Conservation (phyloP, 2,113 vertebrate species). For the Tenrec ecaudatus region DNA sequence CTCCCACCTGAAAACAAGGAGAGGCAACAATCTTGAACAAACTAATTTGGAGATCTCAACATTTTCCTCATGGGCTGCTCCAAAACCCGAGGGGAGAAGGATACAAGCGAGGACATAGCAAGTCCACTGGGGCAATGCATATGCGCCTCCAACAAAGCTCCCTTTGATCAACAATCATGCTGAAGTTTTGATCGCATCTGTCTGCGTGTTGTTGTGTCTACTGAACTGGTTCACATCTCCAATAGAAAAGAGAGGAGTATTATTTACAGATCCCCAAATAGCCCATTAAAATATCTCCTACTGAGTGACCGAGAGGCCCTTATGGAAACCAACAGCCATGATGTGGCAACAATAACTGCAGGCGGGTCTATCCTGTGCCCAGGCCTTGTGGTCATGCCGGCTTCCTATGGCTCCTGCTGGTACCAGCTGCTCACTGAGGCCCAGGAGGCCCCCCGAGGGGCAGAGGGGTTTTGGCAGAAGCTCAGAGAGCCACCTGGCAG, state of each 20-base stretch:
- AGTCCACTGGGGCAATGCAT: accelerated
- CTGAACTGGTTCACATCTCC: not conserved
- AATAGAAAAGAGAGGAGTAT: not conserved
- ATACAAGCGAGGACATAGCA: too few relatives aligned
- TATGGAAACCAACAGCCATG: not conserved
- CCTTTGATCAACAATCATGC: not conserved
- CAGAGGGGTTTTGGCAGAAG: not conserved
- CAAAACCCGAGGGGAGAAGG: not conserved
- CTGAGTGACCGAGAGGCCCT: not conserved
- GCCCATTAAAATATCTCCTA: not conserved
- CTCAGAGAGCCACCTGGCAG: not conserved
- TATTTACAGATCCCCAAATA: not conserved
- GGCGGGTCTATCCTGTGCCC: too few relatives aligned
- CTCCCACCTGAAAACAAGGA: not conserved
- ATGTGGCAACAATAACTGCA: accelerated
- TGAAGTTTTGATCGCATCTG: not conserved
- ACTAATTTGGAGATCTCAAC: not conserved
- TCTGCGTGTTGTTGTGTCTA: not conserved
- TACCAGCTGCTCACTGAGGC: not conserved
- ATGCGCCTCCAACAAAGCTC: accelerated
- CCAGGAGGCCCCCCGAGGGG: accelerated
- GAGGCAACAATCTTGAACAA: not conserved
- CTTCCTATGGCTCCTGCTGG: not conserved
- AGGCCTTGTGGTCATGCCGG: not conserved
- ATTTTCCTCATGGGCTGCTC: not conserved